Evolutionary conservation across 2,797 vertebrate species (phyloP).

Genomic region (Pseudotriccus pelzelni): DNA sequence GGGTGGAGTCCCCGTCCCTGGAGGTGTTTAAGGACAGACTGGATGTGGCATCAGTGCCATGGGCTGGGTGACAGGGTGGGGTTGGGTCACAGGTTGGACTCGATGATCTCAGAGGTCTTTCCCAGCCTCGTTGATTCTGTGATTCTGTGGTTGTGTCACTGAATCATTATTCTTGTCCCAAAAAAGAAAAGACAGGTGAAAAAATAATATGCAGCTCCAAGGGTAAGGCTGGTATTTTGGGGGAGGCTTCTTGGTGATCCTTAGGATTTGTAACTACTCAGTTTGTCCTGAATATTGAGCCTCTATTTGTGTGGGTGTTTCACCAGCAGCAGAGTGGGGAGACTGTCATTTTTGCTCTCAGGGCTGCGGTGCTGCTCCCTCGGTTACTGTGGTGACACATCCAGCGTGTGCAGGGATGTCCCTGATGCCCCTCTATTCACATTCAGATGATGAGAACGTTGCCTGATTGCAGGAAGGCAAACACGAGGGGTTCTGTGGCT

Average conservation of each 20-base stretch:
- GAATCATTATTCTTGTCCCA: not conserved
- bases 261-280: rapidly evolving
- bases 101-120: too few relatives aligned
- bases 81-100: too few relatives aligned
- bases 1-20: too few relatives aligned
- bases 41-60: too few relatives aligned
- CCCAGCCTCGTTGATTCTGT: too few relatives aligned
- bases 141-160: not conserved
- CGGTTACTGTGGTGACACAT: not conserved
- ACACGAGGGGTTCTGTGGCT: not conserved
- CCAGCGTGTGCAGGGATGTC: too few relatives aligned
- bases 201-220: not conserved
- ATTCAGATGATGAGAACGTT: rapidly evolving
- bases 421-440: rapidly evolving
- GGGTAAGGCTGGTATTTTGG: not conserved
- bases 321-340: not conserved
- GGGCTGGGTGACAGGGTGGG: too few relatives aligned
- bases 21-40: too few relatives aligned
- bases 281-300: not conserved
- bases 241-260: not conserved
- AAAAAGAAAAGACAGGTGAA: not conserved
- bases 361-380: not conserved
- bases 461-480: not conserved
- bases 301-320: not conserved
- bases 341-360: not conserved